Base-by-base conservation (phyloP, 1,140 invertebrate genomes). In the Drosophila willistoni region DNA sequence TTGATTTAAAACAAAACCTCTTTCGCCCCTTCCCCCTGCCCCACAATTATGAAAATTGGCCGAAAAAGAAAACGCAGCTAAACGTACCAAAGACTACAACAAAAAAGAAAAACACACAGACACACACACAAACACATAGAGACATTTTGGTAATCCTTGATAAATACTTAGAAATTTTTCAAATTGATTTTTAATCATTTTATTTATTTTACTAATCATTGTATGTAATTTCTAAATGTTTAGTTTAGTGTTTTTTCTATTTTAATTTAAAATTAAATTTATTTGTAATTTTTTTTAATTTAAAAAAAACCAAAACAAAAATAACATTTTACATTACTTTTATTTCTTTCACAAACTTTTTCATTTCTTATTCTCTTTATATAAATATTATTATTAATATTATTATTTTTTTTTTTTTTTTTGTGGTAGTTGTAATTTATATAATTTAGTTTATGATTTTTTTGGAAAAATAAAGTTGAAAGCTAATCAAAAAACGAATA, bases 61-160 rank as follows among this genome's bases (percentile, higher is more conserved):
- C 66, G 66, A 77, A 63, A 77, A 79, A 68, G 59, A 79, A 73
- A 79, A 79, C 69, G 68, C 89, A 91, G 90, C 90, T 91, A 91
- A 91, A 83, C 79, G 80, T 85, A 91, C 90, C 90, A 91, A 91
- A 91, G 90, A 91, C 17, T 22, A 51, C 44, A n/a, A 51, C 19
- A 19, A 51, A 47, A 19, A 47, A 19, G 9, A 7, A 2, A 47
- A 14, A 72, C 72, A 73, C 57, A 71, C 61, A 69, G 69, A 73
- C 57, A 71, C 69, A 54, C 71, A 76, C 19, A 63, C 67, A 29
- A 34, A 62, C 41, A 69, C 9, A 78, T 56, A 72, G 71, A 73
- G 42, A 71, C 59, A 64, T 70, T 70, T 62, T 79, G 36, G 19
- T 64, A 19, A 68, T 41, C 25, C 61, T 42, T 62, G 14, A 9